phyloP scores from a whole-genome alignment of 2,888 invertebrate species.

The Eledone cirrhosa region DNA sequence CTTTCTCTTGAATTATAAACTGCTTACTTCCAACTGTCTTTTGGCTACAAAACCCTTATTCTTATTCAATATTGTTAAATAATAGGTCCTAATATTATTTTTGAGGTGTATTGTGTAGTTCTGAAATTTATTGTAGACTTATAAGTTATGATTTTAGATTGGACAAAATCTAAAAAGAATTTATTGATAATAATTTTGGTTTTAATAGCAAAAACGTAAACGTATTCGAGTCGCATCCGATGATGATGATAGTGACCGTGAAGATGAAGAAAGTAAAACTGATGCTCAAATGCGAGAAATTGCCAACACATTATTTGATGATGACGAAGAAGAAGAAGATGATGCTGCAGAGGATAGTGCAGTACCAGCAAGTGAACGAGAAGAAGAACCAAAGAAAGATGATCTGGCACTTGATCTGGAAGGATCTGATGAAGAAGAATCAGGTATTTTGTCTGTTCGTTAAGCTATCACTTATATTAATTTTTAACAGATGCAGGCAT shows the following conservation, averaged over 20 bases:
- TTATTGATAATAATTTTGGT: not conserved
- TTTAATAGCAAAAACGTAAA: constrained; percentile 55
- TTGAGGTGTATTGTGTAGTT: not conserved
- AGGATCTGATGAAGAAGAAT: constrained; percentile 51
- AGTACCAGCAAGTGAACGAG: constrained; percentile 41
- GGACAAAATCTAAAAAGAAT: not conserved
- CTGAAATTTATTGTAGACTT: not conserved
- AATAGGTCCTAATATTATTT: too few species aligned
- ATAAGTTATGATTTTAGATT: not conserved
- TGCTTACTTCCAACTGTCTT: too few species aligned
- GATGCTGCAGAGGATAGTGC: constrained; percentile 47
- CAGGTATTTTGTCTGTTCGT: constrained; percentile 33
- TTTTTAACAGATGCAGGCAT: too few species aligned
- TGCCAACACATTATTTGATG: constrained; percentile 64
- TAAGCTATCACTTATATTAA: not conserved
- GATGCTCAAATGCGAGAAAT: constrained; percentile 61
- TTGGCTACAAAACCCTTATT: too few species aligned
- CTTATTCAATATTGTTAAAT: too few species aligned
- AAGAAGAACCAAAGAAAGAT: constrained; percentile 75
- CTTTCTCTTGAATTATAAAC: too few species aligned
- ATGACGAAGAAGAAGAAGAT: constrained; percentile 52
- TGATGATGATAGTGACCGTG: constrained; percentile 64
- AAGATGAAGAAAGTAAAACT: constrained; percentile 49
- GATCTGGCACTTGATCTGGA: constrained; percentile 77
- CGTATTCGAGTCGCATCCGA: constrained; percentile 61